phyloP scores from a whole-genome alignment of 2,797 vertebrate species.

The Propithecus deckenii region DNA sequence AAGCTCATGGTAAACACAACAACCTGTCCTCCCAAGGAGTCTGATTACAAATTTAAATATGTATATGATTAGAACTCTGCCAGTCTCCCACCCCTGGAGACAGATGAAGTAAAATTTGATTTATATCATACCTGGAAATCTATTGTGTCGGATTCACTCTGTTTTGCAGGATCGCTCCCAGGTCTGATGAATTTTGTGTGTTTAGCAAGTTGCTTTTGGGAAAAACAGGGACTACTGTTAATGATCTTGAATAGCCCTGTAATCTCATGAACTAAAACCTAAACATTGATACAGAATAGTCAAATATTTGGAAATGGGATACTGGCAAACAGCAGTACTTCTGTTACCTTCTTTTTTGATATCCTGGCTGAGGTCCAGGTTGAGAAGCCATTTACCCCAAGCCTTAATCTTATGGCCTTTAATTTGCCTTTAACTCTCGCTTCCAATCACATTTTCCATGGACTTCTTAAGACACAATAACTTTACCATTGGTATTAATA shows the following conservation, averaged over 20 bases:
- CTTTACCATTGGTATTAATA: background rate
- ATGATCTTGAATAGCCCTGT: constrained; percentile 20
- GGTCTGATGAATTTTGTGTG: constrained; percentile 66
- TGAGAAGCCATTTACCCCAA: background rate
- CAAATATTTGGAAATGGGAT: constrained; percentile 10
- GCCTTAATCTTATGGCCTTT: background rate
- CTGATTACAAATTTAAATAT: constrained; percentile 85
- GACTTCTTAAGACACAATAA: background rate
- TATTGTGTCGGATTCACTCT: constrained; percentile 36
- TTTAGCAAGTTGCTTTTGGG: constrained; percentile 62
- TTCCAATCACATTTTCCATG: background rate
- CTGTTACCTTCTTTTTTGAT: background rate
- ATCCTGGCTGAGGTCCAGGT: background rate
- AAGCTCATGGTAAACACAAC: constrained; percentile 84
- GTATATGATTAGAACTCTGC: constrained; percentile 83
- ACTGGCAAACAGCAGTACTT: background rate
- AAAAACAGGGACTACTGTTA: background rate
- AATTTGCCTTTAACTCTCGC: background rate
- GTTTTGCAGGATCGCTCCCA: constrained; percentile 15
- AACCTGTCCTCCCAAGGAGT: constrained; percentile 72
- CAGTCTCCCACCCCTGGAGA: constrained; percentile 77
- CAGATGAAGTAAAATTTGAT: constrained; percentile 82
- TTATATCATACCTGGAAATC: constrained; percentile 75
- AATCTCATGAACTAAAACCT: background rate
- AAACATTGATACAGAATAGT: background rate